These are phyloP conservation scores for Petrolisthes manimaculis DNA, from an alignment of 2,888 invertebrate species.

Conservation along the genomic window DNA sequence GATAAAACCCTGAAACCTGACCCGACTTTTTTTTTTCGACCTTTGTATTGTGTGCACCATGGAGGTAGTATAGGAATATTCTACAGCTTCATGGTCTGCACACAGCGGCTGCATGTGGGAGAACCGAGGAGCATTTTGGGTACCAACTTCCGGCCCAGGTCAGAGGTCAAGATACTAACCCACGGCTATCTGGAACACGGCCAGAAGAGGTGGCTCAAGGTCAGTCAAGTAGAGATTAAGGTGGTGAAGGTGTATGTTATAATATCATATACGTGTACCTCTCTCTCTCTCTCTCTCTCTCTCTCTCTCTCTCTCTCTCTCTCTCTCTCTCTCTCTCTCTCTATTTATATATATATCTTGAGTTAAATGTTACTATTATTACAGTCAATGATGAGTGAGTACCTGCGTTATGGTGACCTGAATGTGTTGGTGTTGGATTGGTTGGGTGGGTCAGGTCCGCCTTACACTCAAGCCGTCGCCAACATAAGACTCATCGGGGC, in stretches of 20 bases:
- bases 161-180: constrained; percentile 75
- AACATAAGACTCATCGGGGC: constrained; percentile 89
- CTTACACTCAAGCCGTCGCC: constrained; percentile 91
- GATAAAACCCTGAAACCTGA: background rate
- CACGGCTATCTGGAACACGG: constrained; percentile 92
- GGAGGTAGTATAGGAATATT: too few relatives aligned
- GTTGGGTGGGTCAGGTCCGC: constrained; percentile 85
- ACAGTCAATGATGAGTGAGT: constrained; percentile 78
- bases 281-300: constrained; percentile 20
- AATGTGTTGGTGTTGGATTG: constrained; percentile 87
- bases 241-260: background rate
- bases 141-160: constrained; percentile 11
- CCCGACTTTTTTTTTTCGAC: too few relatives aligned
- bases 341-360: background rate
- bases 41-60: background rate
- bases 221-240: constrained; percentile 67
- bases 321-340: constrained; percentile 34
- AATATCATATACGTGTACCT: background rate
- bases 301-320: constrained; percentile 27
- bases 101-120: constrained; percentile 8
- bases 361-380: background rate
- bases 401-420: constrained; percentile 80
- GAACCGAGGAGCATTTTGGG: background rate
- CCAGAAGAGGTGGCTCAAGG: constrained; percentile 82
- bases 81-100: too few relatives aligned